Base-by-base conservation (phyloP, 2,888 invertebrate genomes). In the Cataglyphis albicans region DNA sequence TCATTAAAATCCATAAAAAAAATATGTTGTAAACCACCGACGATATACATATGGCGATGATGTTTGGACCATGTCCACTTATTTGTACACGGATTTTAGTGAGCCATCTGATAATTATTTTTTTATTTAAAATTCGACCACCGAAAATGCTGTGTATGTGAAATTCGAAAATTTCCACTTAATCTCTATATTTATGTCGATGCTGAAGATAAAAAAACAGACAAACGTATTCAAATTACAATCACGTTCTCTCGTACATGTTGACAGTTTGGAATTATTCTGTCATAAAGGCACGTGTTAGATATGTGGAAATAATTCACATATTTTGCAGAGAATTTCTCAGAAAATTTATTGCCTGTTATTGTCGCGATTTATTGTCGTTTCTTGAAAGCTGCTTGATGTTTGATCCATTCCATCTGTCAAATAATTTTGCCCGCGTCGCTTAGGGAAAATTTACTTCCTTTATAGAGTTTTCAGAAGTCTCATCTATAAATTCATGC, bases 201-300 rank as follows among this genome's bases (percentile, higher is more conserved):
- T 35, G 5, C 6, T 35, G 6, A 35, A 35, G 35, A 35, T 35
- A 4, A 35, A 35, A 35, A 35, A 25, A 25, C 25, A 25, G 25
- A 25, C 25, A 25, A 25, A 35, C 4, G 5, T 4, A 80, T 80
- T 78, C 73, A 78, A 78, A 78, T 70, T 78, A 72, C 44, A 32
- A 32, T 80, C 73, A 59, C 73, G 44, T 59, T 80, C 41, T 72
- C 44, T 59, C 73, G 12, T 41, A 70, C 21, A 70, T 44, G 72
- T 57, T 44, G 78, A 80, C 78, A 72, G 78, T 73, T 72, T 44
- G 74, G 73, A 25, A 80, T 80, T 80, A 80, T 72, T 44, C 74
- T 72, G 78, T 80, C 78, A 59, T 44, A 7, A 35, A 48, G 59
- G 35, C 73, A 73, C 3, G 25, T 72, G 73, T 80, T 12, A 32